Base-by-base conservation (phyloP, 1,140 invertebrate species). In the Araneus ventricosus region DNA sequence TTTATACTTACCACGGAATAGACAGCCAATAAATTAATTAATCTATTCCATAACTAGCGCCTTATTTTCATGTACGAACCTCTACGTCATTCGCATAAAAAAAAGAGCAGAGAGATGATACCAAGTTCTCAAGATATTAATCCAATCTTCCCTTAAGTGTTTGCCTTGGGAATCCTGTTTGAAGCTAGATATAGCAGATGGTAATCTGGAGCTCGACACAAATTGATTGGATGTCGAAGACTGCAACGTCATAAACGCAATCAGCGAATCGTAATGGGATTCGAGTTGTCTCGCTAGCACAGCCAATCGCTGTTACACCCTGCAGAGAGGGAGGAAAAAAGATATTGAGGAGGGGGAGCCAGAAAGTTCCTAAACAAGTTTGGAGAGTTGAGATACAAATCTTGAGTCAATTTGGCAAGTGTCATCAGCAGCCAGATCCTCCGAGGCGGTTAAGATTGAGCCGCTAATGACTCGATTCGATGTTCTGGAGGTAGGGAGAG, bases 311-410 rank as follows among this genome's bases (percentile, higher is more conserved):
- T 34, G 34, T 30, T 52, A 52, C 45, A 52, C 45, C 45, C 45
- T 52, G 7, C n/a, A 27, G 67, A 10, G 67, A 10, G 67, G 8
- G 67, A 34, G 10, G 67, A 75, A 30, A 70, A n/a, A 63, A n/a
- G n/a, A 24, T 63, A 6, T 4, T 63, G 24, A 8, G n/a, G 2
- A 22, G 17, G n/a, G 59, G 24, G 6, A 24, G 59, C n/a, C 30
- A 10, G 20, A 34, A 37, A 75, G 70, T 75, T 75, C 30, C 27
- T 30, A 75, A 75, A 75, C 70, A 75, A 75, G 70, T 75, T 75
- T 75, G 70, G 30, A 75, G 70, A 75, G 70, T 37, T 20, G 34
- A 75, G 70, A 75, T 75, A 75, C 70, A 75, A 30, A 75, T 75
- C 70, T 75, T 20, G 67, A 75, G 70, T 75, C 70, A 75, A 75